Conservation (phyloP, 2,797 vertebrate genomes). For the Rhinoraja longicauda region DNA sequence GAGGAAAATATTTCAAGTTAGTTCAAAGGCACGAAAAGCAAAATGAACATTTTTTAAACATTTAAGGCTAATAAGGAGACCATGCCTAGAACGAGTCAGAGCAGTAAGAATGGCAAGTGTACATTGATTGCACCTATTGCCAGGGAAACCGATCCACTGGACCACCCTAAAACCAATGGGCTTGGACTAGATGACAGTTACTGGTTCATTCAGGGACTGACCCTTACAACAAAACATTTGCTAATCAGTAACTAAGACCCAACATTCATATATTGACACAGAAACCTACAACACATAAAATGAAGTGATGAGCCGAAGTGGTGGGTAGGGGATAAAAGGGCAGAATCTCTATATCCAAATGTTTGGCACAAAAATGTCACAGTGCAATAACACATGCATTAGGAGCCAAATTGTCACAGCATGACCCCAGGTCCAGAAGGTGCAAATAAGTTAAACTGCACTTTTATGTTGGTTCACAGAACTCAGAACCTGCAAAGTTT, state of each 20-base stretch:
- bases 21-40: background rate
- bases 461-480: background rate
- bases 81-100: background rate
- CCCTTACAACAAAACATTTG: background rate
- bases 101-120: background rate
- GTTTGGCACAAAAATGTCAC: background rate
- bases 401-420: background rate
- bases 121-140: too few species aligned
- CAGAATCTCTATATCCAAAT: background rate
- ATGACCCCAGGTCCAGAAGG: background rate
- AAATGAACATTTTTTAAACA: background rate
- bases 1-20: background rate
- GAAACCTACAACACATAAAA: background rate
- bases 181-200: background rate
- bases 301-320: background rate
- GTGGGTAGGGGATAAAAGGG: background rate
- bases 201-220: background rate
- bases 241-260: background rate
- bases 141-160: background rate
- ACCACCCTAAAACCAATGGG: background rate
- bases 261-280: background rate
- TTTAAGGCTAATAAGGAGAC: background rate
- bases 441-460: background rate
- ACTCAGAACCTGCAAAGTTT: background rate
- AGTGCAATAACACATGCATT: background rate